A percentile compares a stretch with the other conserved stretches of the same genome.
Evolutionary conservation across 92 coral and sea anemone species (phyloP).

Genomic region (Scolanthus callimorphus): DNA sequence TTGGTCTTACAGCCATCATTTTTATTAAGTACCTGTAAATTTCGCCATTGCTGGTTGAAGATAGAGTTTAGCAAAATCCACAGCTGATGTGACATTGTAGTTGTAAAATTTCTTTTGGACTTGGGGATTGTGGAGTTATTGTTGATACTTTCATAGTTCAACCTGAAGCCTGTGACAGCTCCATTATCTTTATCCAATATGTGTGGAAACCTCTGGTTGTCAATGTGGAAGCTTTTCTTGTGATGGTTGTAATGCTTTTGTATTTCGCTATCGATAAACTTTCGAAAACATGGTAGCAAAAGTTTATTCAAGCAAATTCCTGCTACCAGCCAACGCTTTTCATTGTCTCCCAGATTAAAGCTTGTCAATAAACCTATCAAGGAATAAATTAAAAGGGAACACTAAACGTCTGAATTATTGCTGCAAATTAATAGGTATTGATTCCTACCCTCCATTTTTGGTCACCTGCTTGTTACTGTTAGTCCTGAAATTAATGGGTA

Average conservation of each 20-base stretch:
- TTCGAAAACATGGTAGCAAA: constrained; percentile 58
- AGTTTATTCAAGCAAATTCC: constrained; percentile 67
- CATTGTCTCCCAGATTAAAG: constrained; percentile 49
- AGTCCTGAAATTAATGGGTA: too few relatives aligned
- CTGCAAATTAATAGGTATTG: too few relatives aligned
- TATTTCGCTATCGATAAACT: constrained; percentile 36
- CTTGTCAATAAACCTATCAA: too few relatives aligned
- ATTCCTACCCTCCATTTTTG: too few relatives aligned
- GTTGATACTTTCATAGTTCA: constrained; percentile 78
- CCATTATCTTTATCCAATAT: constrained; percentile 32
- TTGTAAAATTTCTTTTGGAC: constrained; percentile 57
- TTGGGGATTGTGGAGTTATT: constrained; percentile 40
- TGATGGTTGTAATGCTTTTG: constrained; percentile 44
- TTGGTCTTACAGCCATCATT: too few relatives aligned
- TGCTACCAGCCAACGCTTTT: constrained; percentile 84
- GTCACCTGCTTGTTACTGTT: too few relatives aligned
- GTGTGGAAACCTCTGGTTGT: constrained; percentile 25
- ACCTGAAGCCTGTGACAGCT: constrained; percentile 10
- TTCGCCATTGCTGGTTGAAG: constrained; percentile 80
- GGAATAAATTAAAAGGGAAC: too few relatives aligned
- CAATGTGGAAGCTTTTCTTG: constrained; percentile 24
- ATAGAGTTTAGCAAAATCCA: constrained; percentile 68
- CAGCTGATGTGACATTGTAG: constrained; percentile 60
- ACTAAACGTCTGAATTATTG: too few relatives aligned
- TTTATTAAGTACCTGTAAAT: constrained; percentile 75